phyloP scores from a whole-genome alignment of 92 coral and sea anemone species.

The Epizoanthus rinbou region DNA sequence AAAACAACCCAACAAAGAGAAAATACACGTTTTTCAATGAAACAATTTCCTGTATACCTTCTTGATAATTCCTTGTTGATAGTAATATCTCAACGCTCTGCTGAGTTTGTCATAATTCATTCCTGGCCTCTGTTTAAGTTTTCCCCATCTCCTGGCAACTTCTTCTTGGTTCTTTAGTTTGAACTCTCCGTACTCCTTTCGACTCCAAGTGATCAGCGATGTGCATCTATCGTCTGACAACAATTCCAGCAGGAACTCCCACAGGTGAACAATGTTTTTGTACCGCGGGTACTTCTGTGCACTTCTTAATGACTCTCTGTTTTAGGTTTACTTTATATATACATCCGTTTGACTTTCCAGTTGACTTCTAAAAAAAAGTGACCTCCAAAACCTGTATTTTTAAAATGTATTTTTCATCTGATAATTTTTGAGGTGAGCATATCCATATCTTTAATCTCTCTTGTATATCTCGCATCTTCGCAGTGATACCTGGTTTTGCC shows the following conservation, averaged over 20 bases:
- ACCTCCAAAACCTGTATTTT: no score
- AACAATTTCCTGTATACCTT: constrained; percentile 56
- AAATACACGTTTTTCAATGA: no score
- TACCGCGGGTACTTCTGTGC: constrained; percentile 36
- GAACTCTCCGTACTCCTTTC: constrained; percentile 80
- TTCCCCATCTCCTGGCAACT: constrained; percentile 91
- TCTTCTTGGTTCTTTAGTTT: constrained; percentile 90
- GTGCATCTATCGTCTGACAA: constrained; percentile 79
- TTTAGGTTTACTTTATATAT: no score
- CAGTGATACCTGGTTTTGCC: no score
- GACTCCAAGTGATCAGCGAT: constrained; percentile 87
- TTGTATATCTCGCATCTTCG: no score
- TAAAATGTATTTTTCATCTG: no score
- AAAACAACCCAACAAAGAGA: no score
- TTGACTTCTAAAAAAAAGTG: no score
- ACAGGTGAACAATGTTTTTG: constrained; percentile 90
- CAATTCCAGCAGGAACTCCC: constrained; percentile 91
- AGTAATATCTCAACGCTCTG: constrained; percentile 88
- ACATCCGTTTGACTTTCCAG: no score
- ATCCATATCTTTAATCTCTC: no score
- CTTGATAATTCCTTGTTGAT: constrained; percentile 79
- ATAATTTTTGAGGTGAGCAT: no score
- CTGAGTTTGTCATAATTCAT: constrained; percentile 96
- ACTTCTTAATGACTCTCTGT: background rate
- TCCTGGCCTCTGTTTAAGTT: constrained; percentile 82